These are phyloP conservation scores for Meloidogyne hapla DNA, from an alignment of 1,140 invertebrate species.

Conservation along the genomic window DNA sequence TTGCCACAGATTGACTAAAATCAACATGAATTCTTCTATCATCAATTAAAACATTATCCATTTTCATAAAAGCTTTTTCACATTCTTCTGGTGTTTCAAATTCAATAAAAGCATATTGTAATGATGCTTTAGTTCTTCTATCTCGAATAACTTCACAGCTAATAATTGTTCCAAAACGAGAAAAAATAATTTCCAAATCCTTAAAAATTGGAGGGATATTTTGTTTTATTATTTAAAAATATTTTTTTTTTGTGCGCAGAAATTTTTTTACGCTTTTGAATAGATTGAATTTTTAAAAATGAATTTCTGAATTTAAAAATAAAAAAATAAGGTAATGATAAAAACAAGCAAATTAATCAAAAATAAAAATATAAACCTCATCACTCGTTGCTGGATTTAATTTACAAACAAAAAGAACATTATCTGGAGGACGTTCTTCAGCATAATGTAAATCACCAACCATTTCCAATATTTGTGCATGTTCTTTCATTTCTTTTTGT, in stretches of 20 bases:
- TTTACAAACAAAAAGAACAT: slow-evolving; percentile 98
- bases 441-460: slow-evolving; percentile 95
- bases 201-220: too few species aligned
- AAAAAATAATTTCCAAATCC: slow-evolving; percentile 85
- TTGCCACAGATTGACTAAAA: slow-evolving; percentile 90
- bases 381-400: slow-evolving; percentile 98
- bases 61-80: slow-evolving; percentile 98
- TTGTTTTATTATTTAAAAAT: too few species aligned
- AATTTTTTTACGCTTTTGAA: too few species aligned
- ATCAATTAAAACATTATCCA: slow-evolving; percentile 99
- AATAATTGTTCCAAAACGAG: slow-evolving; percentile 87
- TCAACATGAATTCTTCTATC: slow-evolving; percentile 97
- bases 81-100: slow-evolving; percentile 88
- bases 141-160: slow-evolving; percentile 96
- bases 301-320: too few species aligned
- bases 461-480: slow-evolving; percentile 96
- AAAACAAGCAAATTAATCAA: background rate
- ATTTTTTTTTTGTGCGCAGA: too few species aligned
- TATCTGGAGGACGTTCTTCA: slow-evolving; percentile 95
- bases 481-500: slow-evolving; percentile 87
- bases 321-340: too few species aligned
- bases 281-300: too few species aligned
- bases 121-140: slow-evolving; percentile 83
- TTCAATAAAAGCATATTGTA: slow-evolving; percentile 99
- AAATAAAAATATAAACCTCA: slow-evolving; percentile 74